These are phyloP conservation scores for Mythimna pallens DNA, from an alignment of 2,888 invertebrate genomes.

Conservation along the genomic window DNA sequence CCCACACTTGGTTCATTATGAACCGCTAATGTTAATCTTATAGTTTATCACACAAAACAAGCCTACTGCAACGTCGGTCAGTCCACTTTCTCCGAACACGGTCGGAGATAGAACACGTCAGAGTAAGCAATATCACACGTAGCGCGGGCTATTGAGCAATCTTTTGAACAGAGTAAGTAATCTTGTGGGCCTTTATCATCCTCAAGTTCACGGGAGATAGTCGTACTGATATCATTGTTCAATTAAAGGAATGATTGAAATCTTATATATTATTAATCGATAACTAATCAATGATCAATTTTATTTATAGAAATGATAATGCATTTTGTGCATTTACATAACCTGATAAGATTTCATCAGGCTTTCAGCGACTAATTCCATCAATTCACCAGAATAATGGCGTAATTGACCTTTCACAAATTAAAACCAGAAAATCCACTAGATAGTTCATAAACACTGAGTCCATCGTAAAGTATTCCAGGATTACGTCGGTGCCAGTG, in stretches of 20 bases:
- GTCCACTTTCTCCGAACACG: slow-evolving; percentile 41
- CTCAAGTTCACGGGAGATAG: background rate
- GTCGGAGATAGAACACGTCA: slow-evolving; percentile 38
- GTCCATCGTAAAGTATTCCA: too few species aligned
- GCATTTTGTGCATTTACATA: background rate
- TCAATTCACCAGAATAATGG: background rate
- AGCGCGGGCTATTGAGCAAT: slow-evolving; percentile 23
- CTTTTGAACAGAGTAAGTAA: background rate
- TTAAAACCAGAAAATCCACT: too few species aligned
- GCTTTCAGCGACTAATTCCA: background rate
- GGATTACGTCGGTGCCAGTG: too few species aligned
- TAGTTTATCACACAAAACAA: slow-evolving; percentile 24
- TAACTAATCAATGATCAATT: slow-evolving; percentile 3
- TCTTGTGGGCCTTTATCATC: slow-evolving; percentile 12
- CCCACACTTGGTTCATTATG: background rate
- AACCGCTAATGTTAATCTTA: slow-evolving; percentile 14
- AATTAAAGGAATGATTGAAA: slow-evolving; percentile 1
- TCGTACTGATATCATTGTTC: background rate
- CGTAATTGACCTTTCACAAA: too few species aligned
- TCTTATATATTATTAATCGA: slow-evolving; percentile 1
- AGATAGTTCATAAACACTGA: too few species aligned
- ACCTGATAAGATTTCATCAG: background rate
- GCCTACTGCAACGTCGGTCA: slow-evolving; percentile 3
- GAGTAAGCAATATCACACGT: slow-evolving; percentile 16
- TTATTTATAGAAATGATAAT: slow-evolving; percentile 1